Evolutionary conservation across 2,888 invertebrate species (phyloP).

Genomic region (Dryadula phaetusa): DNA sequence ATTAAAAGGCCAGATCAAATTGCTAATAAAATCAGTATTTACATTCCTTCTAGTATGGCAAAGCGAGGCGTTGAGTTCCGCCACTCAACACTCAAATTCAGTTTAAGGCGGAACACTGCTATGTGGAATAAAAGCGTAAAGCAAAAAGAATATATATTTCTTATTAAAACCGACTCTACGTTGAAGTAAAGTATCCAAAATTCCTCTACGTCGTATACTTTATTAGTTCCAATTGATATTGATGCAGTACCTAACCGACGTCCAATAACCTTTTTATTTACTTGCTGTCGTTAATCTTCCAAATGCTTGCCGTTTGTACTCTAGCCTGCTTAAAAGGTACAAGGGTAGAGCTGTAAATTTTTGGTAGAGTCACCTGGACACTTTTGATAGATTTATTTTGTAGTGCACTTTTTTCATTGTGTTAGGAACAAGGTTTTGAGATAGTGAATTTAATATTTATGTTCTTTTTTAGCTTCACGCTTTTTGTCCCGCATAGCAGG

Average conservation of each 20-base stretch:
- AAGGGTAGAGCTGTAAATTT: neutral
- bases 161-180: neutral
- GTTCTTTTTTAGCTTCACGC: neutral
- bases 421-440: neutral
- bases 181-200: neutral
- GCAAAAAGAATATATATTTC: neutral
- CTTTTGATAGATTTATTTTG: conserved; percentile 9
- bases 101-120: too few relatives aligned
- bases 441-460: too few relatives aligned
- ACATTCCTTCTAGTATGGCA: too few relatives aligned
- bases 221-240: conserved; percentile 7
- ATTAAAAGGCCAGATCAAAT: too few relatives aligned
- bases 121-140: too few relatives aligned
- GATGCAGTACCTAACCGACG: neutral
- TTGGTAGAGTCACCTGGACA: neutral
- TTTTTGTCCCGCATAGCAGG: neutral
- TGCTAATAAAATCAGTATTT: too few relatives aligned
- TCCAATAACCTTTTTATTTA: conserved; percentile 14
- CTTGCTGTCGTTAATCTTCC: conserved; percentile 6
- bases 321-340: neutral
- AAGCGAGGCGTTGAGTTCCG: too few relatives aligned
- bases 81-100: too few relatives aligned
- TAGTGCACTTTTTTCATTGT: neutral
- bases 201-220: neutral
- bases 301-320: neutral